Evolutionary conservation across 2,888 invertebrate genomes (phyloP), one percentile per base, ranked within the genome.

Genomic region (Cistogaster globosa): DNA sequence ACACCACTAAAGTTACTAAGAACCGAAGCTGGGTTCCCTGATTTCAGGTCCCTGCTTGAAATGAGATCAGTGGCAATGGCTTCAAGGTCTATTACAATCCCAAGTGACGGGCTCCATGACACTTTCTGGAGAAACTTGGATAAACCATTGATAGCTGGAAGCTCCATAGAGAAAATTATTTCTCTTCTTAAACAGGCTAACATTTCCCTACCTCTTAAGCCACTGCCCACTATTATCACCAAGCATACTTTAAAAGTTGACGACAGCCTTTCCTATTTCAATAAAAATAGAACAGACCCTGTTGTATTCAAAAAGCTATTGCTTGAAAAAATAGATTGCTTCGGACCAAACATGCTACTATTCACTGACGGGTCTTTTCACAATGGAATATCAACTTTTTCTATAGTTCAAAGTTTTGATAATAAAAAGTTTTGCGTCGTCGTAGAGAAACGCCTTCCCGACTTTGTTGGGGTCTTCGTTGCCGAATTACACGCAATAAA

Each of bases 401-500:
- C 51, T 3, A 18, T 18, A 51, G 18, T 51, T 51, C 51, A 8
- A 51, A 51, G 51, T 51, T n/a, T 18, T 51, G 51, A 51, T 18
- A 18, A 51, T 9, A 51, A 51, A n/a, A 51, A 18, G 3, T 42
- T 42, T 42, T 6, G 42, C 7, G 42, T 42, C 14, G 42, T 42
- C 42, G 6, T 42, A 14, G 18, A n/a, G 51, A 18, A 51, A n/a
- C 51, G 51, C n/a, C 51, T 51, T 12, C 51, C 51, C 1, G 51
- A 51, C 51, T 51, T 51, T 51, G 51, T 51, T 51, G 18, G 51
- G 18, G 51, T 51, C 18, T 51, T 51, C 51, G n/a, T 51, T 18
- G 18, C 51, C 18, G 18, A 51, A 51, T 51, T 51, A 51, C 51
- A 51, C 11, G 42, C 42, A 14, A 42, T 42, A 12, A 42, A 42